phyloP scores from a whole-genome alignment of 1,140 invertebrate genomes.

The Drosophila insularis region DNA sequence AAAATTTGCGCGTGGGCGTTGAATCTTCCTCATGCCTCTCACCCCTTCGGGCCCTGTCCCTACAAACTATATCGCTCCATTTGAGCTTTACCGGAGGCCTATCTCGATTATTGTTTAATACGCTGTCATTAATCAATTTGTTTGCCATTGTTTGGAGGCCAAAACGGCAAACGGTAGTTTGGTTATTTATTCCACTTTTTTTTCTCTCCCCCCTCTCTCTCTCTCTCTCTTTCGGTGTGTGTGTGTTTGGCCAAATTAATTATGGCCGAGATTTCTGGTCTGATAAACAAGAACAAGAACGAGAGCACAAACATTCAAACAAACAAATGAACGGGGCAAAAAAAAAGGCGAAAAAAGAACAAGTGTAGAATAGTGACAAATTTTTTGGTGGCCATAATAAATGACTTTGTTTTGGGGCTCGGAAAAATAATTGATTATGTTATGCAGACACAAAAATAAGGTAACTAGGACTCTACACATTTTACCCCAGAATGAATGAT shows the following conservation, averaged over 20 bases:
- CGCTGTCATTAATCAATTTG: slow-evolving; percentile 80
- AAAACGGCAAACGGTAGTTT: slow-evolving; percentile 39
- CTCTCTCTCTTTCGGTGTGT: slow-evolving; percentile 30
- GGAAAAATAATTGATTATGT: slow-evolving; percentile 64
- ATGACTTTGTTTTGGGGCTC: slow-evolving; percentile 70
- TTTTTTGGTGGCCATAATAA: slow-evolving; percentile 71
- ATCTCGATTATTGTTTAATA: slow-evolving; percentile 81
- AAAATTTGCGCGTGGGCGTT: slow-evolving; percentile 65
- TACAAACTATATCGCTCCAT: slow-evolving; percentile 10
- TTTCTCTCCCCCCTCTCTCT: neutral
- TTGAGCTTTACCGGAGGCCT: slow-evolving; percentile 54
- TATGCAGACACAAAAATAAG: slow-evolving; percentile 14
- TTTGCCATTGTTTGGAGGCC: slow-evolving; percentile 72
- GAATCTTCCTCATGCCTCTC: slow-evolving; percentile 28
- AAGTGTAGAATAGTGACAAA: slow-evolving; percentile 76
- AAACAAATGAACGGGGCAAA: slow-evolving; percentile 7
- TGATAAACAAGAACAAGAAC: slow-evolving; percentile 52
- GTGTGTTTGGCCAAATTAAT: slow-evolving; percentile 70
- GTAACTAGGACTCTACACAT: slow-evolving; percentile 29
- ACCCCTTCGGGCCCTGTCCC: slow-evolving; percentile 3
- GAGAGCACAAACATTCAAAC: slow-evolving; percentile 7
- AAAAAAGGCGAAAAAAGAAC: slow-evolving; percentile 31
- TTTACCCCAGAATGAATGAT: slow-evolving; percentile 13
- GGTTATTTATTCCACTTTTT: slow-evolving; percentile 27
- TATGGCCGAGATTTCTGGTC: slow-evolving; percentile 62